Base-by-base conservation (phyloP, 2,113 vertebrate genomes). In the Heptranchias perlo region DNA sequence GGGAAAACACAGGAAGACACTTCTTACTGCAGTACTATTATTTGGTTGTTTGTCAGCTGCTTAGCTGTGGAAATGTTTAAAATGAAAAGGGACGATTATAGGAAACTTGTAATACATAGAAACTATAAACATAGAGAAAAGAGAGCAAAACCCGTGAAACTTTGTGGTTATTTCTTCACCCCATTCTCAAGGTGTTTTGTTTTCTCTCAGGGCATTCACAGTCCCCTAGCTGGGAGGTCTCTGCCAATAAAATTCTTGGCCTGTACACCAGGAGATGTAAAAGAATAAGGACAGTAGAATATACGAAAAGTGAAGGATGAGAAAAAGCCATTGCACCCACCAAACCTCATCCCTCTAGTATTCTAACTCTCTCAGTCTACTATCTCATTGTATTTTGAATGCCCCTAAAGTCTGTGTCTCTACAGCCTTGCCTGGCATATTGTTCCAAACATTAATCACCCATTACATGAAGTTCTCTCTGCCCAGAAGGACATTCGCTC, bases 1-100 rank as follows among this genome's bases (percentile, higher is more conserved):
- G 87, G 87, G 87, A 92, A 92, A 92, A n/a, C 87, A 92, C 87
- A 92, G 16, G n/a, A 93, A 39, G 35, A 93, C 35, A 93, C 23
- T 5, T 93, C 64, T 64, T 18, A 93, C 7, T 23, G 58, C 18
- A 8, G 58, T 62, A 14, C 0, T 44, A 61, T 64, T 39, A 39
- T 21, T 95, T 69, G 44, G 65, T 69, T 52, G 94, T 31, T 47
- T 67, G 21, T 67, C 64, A 69, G 39, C 21, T 31, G 67, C 28
- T 69, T n/a, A 64, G 8, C 64, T 39, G 44, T 44, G 39, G 14
- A 93, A n/a, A 61, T 91, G 54, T 23, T 21, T 39, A 64, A 93
- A 44, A 16, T 61, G 54, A 31, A 54, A 64, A 16, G 8, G 31
- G 13, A 61, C 52, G 10, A 61, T 31, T 18, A 61, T 61, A 31